Percentiles rank a stretch among this genome's conserved stretches.
phyloP scores from a whole-genome alignment of 2,797 vertebrate species.

The Erpetoichthys calabaricus region DNA sequence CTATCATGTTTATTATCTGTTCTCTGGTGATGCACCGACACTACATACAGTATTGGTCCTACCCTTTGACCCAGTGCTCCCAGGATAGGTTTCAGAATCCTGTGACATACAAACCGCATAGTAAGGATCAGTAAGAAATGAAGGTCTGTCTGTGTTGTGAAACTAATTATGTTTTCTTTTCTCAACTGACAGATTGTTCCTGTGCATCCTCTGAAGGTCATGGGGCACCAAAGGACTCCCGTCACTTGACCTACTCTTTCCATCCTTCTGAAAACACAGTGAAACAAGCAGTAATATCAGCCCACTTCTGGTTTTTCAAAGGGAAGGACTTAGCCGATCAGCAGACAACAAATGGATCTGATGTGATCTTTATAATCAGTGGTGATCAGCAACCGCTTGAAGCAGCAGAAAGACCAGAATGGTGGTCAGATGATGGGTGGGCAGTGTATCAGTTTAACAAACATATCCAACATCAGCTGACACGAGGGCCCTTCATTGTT shows the following conservation, averaged over 20 bases:
- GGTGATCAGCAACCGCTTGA: conserved; percentile 26
- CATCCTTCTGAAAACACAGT: conserved; percentile 51
- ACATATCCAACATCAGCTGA: conserved; percentile 33
- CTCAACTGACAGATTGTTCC: conserved; percentile 35
- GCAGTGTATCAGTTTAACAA: conserved; percentile 47
- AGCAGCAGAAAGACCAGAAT: conserved; percentile 25
- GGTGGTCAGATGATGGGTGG: conserved; percentile 48
- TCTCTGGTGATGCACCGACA: too few relatives aligned
- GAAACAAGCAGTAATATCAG: conserved; percentile 48
- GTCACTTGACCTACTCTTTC: conserved; percentile 65
- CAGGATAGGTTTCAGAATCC: too few relatives aligned
- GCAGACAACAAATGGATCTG: conserved; percentile 16
- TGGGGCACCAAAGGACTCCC: conserved; percentile 22
- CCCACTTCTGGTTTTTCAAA: conserved; percentile 75
- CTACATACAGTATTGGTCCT: too few relatives aligned
- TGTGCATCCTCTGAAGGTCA: conserved; percentile 29
- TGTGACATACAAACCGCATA: too few relatives aligned
- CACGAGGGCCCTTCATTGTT: conserved; percentile 48
- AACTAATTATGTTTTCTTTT: not conserved
- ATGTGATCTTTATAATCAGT: conserved; percentile 34
- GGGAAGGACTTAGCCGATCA: conserved; percentile 21
- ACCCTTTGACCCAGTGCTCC: too few relatives aligned
- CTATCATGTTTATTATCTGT: too few relatives aligned
- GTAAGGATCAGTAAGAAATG: too few relatives aligned
- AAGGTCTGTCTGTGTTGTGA: too few relatives aligned